Evolutionary conservation across 1,140 invertebrate genomes (phyloP), one percentile per base, ranked within the genome.

Genomic region (Macrobrachium rosenbergii): DNA sequence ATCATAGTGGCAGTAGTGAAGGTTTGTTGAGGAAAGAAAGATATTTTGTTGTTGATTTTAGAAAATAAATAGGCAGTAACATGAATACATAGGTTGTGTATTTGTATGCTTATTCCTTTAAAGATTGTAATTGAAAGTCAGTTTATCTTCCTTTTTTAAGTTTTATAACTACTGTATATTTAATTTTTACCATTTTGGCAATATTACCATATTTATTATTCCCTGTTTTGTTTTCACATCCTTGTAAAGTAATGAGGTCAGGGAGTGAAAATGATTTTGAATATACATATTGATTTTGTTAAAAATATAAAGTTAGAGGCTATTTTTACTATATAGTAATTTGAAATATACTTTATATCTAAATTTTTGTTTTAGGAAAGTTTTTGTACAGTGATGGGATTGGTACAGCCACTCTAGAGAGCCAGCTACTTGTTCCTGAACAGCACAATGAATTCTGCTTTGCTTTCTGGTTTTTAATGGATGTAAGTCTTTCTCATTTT

Each of bases 381-480:
- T 86, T 86, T 23, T 59, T 86, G n/a, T 86, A 86, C 63, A 52
- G 72, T 21, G 83, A 67, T 58, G 63, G 63, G 0, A 37, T 21
- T 17, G 76, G 76, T 2, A 59, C 76, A 12, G 83, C 83, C 11
- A n/a, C 52, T 45, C 52, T 86, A 19, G 76, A 79, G 62, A 86
- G 83, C 72, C 83, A 86, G 76, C 62, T 86, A 17, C 45, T 86
- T 17, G 77, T 79, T 0, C 76, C 76, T 28, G 76, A 86, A 59
- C 76, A 86, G 37, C 76, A 86, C 45, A 79, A 45, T 19, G 76
- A 86, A 64, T 79, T 86, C 73, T 86, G 83, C 76, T 86, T 86
- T 64, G 69, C 76, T n/a, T 86, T 86, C 37, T 86, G 83, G 83
- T 86, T 64, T 52, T 58, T 23, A 52, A 86, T 86, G 14, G 17